Percentiles rank a stretch among this genome's conserved stretches.
Evolutionary conservation across 2,797 vertebrate species (phyloP).

Genomic region (Takifugu rubripes): DNA sequence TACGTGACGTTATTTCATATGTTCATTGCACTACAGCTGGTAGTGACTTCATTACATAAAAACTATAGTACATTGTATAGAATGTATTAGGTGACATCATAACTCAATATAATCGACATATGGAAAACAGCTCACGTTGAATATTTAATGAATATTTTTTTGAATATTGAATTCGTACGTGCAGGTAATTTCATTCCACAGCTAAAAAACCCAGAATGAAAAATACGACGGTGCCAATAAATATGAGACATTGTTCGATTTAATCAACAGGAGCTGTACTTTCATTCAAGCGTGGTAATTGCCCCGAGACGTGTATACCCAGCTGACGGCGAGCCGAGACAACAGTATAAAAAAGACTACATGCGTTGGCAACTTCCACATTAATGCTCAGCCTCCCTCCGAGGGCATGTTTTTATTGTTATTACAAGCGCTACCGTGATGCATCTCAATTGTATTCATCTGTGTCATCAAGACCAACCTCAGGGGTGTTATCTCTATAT

Average conservation of each 20-base stretch:
- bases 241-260: slow-evolving; percentile 18
- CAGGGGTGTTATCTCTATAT: slow-evolving; percentile 41
- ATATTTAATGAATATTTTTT: slow-evolving; percentile 6
- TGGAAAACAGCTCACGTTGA: slow-evolving; percentile 3
- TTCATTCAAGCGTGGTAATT: slow-evolving; percentile 24
- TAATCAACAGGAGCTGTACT: slow-evolving; percentile 32
- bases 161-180: neutral
- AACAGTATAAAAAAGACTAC: slow-evolving; percentile 3
- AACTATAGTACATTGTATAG: no score
- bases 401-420: slow-evolving; percentile 23
- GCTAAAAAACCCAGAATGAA: slow-evolving; percentile 5
- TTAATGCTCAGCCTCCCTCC: slow-evolving; percentile 7
- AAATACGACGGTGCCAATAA: slow-evolving; percentile 25
- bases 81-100: no score
- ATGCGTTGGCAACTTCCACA: slow-evolving; percentile 11
- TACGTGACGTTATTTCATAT: no score
- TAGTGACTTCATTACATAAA: no score
- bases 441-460: slow-evolving; percentile 34
- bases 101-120: neutral
- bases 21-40: no score
- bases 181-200: neutral
- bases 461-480: slow-evolving; percentile 34
- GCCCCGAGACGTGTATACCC: slow-evolving; percentile 13
- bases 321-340: neutral
- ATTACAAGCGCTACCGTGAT: slow-evolving; percentile 42